Evolutionary conservation across 1,140 invertebrate species (phyloP), one percentile per base, ranked within the genome.

Genomic region (Megalopta genalis): DNA sequence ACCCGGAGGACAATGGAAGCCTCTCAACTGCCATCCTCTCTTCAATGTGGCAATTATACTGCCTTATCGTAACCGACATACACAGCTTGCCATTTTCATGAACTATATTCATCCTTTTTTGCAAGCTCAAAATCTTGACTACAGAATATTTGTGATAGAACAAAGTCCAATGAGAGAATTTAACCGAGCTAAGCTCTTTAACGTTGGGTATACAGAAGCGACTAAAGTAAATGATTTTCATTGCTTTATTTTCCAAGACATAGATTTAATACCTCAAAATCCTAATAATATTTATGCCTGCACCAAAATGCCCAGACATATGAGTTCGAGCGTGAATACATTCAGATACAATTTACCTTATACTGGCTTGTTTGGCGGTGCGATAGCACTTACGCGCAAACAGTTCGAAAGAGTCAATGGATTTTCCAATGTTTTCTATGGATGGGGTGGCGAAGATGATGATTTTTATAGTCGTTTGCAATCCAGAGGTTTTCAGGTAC

Each of bases 201-300:
- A 99, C 90, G 96, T 98, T 81, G 99, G 98, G 1, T 98, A 97
- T 82, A 91, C 94, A 7, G 95, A 97, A 87, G 97, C 97, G 0
- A 90, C 93, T 42, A 94, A 93, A 82, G 94, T 95, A 49, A 94
- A 94, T 74, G 94, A 95, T 65, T 98, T 95, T 92, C 95, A 97
- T 37, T 99, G 99, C 89, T 95, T 99, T 65, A 96, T 99, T 68
- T 96, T 99, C 87, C 98, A 99, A 92, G 98, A 99, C 90, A 97
- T 99, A 60, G 98, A 99, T 93, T 92, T 99, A 25, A 94, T 99
- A 74, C 98, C 98, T 16, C 94, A 99, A 83, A 97, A 97, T 92
- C 95, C 95, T 73, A 95, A 96, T 5, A 99, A 99, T 93, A 94
- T 99, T 65, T 99, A 99, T 93, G 96, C 96, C 21, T 99, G 99